phyloP scores from a whole-genome alignment of 2,888 invertebrate species.

The Philhelius pedissequus region DNA sequence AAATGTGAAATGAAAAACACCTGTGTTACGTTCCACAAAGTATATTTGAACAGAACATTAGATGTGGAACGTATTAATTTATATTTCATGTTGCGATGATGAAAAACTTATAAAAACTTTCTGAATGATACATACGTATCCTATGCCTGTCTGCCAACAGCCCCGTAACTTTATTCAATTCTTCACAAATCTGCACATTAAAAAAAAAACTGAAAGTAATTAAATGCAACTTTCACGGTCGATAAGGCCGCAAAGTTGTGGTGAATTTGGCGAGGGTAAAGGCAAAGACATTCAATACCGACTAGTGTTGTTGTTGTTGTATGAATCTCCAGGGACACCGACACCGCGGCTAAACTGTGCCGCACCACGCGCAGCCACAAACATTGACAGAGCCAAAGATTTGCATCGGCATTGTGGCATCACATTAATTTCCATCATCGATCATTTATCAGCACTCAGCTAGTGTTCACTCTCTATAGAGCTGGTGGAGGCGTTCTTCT shows the following conservation, averaged over 20 bases:
- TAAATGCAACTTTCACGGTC: slow-evolving; percentile 67
- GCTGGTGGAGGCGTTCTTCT: slow-evolving; percentile 42
- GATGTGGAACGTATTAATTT: background rate
- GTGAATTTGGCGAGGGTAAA: background rate
- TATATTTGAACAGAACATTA: no score
- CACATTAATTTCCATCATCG: slow-evolving; percentile 56
- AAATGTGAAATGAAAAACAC: no score
- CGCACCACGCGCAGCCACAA: background rate
- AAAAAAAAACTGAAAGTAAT: slow-evolving; percentile 50
- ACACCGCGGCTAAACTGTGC: background rate
- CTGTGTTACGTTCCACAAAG: no score
- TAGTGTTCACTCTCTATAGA: background rate
- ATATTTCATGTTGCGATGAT: no score
- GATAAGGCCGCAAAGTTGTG: slow-evolving; percentile 46
- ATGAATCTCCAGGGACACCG: background rate
- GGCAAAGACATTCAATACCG: background rate
- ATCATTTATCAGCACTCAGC: slow-evolving; percentile 49
- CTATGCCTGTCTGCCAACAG: background rate
- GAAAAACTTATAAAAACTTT: no score
- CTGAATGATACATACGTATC: no score
- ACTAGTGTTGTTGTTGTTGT: background rate
- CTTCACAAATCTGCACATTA: background rate
- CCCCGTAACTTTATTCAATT: background rate
- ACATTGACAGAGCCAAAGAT: slow-evolving; percentile 30
- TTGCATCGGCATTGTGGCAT: slow-evolving; percentile 31